Percentiles rank a stretch among this genome's conserved stretches.
Conservation (phyloP, 2,113 vertebrate genomes). For the Sprattus sprattus region DNA sequence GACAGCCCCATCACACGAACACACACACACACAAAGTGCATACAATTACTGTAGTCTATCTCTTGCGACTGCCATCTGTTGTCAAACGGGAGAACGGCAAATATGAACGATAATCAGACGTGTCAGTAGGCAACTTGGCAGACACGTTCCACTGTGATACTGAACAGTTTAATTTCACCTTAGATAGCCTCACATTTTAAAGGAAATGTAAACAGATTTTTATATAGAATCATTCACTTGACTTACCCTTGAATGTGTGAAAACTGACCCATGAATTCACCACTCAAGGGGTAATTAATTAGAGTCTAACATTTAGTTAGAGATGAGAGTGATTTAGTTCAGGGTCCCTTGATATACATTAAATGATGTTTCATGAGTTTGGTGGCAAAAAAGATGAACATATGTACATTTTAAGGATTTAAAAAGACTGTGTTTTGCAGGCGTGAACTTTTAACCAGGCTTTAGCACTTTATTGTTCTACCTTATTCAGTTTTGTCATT, state of each 20-base stretch:
- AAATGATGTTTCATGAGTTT: neutral
- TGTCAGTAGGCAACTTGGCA: constrained; percentile 1
- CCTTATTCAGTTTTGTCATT: neutral
- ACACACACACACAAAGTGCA: neutral
- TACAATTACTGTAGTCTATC: constrained; percentile 5
- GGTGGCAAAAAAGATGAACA: neutral
- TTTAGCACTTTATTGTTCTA: neutral
- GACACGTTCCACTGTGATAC: neutral
- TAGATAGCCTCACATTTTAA: neutral
- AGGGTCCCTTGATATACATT: neutral
- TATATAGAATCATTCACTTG: neutral
- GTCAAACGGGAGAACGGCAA: neutral
- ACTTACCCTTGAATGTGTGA: no score
- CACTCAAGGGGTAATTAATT: neutral
- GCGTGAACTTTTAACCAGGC: neutral
- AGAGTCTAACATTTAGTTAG: neutral
- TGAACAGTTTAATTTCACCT: neutral
- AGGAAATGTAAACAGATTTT: neutral
- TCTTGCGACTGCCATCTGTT: constrained; percentile 28
- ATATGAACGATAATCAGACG: neutral
- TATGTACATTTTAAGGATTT: neutral
- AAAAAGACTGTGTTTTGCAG: neutral
- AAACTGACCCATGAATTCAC: neutral
- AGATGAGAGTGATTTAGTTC: neutral
- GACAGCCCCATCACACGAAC: neutral